Base-by-base conservation (phyloP, 2,797 vertebrate species). In the Coluber constrictor region DNA sequence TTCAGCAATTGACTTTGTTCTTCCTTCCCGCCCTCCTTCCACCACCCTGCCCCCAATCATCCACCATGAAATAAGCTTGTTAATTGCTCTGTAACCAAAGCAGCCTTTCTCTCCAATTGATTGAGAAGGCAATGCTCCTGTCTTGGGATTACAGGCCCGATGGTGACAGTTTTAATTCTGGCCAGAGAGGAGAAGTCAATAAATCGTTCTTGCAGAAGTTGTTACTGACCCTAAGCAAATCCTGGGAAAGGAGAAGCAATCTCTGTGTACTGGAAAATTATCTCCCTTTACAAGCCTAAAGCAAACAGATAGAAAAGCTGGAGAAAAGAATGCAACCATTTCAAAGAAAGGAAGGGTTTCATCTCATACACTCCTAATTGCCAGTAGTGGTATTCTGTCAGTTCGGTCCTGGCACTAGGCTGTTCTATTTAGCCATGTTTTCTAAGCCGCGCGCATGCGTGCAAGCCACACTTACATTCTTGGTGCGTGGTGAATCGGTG, bases 71-170 rank as follows among this genome's bases (percentile, higher is more conserved):
- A 95, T 96, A 97, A 96, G 94, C 93, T 95, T 96, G 96, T 96
- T 97, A 97, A 97, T 96, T 97, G 95, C 95, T 95, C 63, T 95
- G 94, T 96, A 97, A 95, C 96, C 93, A 95, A 96, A 95, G 94
- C 92, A 94, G 95, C 95, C 95, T 94, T 94, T 95, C 95, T 93
- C 95, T 92, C 93, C 96, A 93, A 97, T 94, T 96, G 96, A 97
- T 95, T 96, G 95, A 96, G 96, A 96, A 96, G 93, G 94, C 96
- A 94, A 94, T 96, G 93, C 87, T 93, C 88, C 89, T 93, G 89
- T 93, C 94, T 93, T 94, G 96, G 93, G 96, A 97, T 96, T 93
- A 95, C 90, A 96, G 95, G 94, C 94, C 95, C 95, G 94, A 94
- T 95, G 95, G 94, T 97, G 96, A 95, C 94, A 94, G 91, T 95